Evolutionary conservation across 2,888 invertebrate genomes (phyloP), one percentile per base, ranked within the genome.

Genomic region (Drosophila greeni): DNA sequence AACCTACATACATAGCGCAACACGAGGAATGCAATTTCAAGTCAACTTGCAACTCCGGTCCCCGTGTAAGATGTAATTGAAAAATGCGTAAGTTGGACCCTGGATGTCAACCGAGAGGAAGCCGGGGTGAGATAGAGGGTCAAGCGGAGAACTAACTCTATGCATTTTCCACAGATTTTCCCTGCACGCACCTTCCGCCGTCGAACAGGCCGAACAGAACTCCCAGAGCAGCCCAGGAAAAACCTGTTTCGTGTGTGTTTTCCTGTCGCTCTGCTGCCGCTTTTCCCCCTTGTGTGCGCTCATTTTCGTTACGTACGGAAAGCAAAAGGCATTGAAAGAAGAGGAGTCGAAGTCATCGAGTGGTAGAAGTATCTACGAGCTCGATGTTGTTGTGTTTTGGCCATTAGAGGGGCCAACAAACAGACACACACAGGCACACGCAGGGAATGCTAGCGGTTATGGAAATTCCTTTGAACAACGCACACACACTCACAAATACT

Each of bases 391-490:
- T 64, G 54, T 68, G 49, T 57, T 74, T 74, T 70, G 70, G 65
- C 75, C 70, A 79, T 81, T 78, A 78, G 74, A 66, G 66, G 49
- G 61, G 61, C 45, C 66, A 47, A 52, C 45, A 43, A 51, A 49
- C 56, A 20, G 26, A 33, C 23, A 51, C 39, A 59, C 16, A 39
- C 39, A 59, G 43, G 51, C 23, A 5, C 33, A 57, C 66, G 60
- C 57, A 64, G 65, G 80, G 70, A 82, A 82, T 82, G 82, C 79
- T 82, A 82, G 81, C 81, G 81, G 81, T 82, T 82, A 81, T 81
- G 79, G 81, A 82, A 81, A 82, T 82, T 82, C 81, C 82, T 80
- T 73, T 76, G 76, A 77, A 73, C 69, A 48, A 66, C 53, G 43
- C 43, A 66, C 64, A 67, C 53, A 58, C 43, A 48, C 55, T 56